These are phyloP conservation scores for Spondyliosoma cantharus DNA, from an alignment of 2,797 vertebrate species.

Conservation along the genomic window DNA sequence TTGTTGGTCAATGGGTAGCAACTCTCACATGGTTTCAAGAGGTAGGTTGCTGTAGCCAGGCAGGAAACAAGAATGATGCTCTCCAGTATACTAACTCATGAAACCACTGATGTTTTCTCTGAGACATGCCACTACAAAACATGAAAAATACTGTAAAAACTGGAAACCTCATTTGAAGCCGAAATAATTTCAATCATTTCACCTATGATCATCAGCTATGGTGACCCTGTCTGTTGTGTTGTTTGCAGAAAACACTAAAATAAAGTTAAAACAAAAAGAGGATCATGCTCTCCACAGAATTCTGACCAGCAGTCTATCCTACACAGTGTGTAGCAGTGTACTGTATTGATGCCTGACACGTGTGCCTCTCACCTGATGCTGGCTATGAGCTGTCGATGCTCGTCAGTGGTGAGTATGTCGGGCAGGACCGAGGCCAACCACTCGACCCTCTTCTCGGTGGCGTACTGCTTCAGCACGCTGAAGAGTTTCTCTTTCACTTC, in stretches of 20 bases:
- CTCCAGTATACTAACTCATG: no score
- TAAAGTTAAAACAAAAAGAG: no score
- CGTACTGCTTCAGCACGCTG: constrained; percentile 92
- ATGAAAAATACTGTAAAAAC: no score
- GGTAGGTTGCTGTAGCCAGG: not conserved
- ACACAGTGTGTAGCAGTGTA: not conserved
- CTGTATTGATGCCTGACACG: constrained; percentile 10
- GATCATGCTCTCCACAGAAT: not conserved
- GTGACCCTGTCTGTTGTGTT: no score
- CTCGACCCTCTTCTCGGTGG: constrained; percentile 91
- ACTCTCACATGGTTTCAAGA: not conserved
- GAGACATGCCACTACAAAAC: no score
- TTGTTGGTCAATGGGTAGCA: not conserved
- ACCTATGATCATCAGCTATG: no score
- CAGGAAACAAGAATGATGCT: not conserved
- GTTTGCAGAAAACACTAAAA: no score
- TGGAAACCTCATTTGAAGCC: no score
- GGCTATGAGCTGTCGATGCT: constrained; percentile 89
- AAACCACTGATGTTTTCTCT: no score
- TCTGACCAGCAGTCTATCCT: not conserved
- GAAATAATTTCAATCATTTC: no score
- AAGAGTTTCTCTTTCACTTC: constrained; percentile 92
- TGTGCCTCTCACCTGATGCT: constrained; percentile 90
- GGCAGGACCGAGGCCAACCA: constrained; percentile 90
- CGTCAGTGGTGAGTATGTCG: constrained; percentile 87